These are phyloP conservation scores for Neotoma lepida DNA, from an alignment of 2,113 vertebrate genomes.

Conservation along the genomic window DNA sequence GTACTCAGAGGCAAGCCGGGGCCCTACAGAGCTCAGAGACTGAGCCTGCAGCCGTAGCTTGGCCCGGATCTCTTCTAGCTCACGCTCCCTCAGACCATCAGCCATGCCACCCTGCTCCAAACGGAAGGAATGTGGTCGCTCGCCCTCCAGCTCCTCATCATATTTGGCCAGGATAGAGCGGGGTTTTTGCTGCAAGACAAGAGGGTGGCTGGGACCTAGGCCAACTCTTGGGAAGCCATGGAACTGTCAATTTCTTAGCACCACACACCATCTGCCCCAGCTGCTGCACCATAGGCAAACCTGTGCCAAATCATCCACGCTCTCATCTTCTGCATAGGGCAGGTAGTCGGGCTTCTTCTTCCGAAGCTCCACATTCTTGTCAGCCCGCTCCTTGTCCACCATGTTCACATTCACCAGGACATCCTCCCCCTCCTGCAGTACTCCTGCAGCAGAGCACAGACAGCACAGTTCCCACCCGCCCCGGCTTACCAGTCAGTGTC, in stretches of 20 bases:
- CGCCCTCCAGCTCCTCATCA: conserved; percentile 93
- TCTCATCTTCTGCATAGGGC: conserved; percentile 92
- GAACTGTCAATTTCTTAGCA: not conserved
- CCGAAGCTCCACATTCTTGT: conserved; percentile 93
- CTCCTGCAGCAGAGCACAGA: conserved; percentile 73
- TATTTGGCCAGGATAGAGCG: conserved; percentile 91
- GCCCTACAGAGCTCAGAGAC: conserved; percentile 86
- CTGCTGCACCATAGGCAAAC: fast-evolving
- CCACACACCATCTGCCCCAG: fast-evolving
- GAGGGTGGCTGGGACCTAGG: not conserved
- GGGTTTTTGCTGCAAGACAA: conserved; percentile 83
- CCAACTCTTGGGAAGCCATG: not conserved
- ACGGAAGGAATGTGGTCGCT: conserved; percentile 91
- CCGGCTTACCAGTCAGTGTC: fast-evolving
- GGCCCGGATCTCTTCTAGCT: conserved; percentile 90
- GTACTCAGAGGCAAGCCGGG: conserved; percentile 90
- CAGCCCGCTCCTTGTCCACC: conserved; percentile 91
- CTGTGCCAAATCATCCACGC: conserved; percentile 90
- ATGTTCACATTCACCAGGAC: conserved; percentile 92
- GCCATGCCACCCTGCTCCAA: conserved; percentile 87
- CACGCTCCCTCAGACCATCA: conserved; percentile 88
- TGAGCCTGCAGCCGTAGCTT: conserved; percentile 89
- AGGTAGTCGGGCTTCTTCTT: conserved; percentile 94
- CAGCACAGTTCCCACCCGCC: fast-evolving
- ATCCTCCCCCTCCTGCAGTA: conserved; percentile 90